These are phyloP conservation scores for Lonchura striata DNA, from an alignment of 2,113 vertebrate species.

Conservation along the genomic window DNA sequence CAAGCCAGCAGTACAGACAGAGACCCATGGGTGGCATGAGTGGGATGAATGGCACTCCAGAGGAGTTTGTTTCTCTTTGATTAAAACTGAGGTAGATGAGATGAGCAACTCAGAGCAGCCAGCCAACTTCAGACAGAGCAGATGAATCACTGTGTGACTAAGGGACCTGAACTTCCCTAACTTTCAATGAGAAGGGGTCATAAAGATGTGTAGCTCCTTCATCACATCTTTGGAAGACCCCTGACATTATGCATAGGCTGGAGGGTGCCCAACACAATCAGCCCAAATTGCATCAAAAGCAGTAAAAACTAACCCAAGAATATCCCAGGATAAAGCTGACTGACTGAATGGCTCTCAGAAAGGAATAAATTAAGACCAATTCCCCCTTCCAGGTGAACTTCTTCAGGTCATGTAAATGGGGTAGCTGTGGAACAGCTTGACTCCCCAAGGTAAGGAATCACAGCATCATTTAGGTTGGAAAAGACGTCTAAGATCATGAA, in stretches of 20 bases:
- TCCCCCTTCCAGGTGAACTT: not conserved
- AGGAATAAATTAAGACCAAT: not conserved
- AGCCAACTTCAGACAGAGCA: not conserved
- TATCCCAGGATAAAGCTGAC: not conserved
- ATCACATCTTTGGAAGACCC: not conserved
- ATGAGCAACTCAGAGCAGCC: not conserved
- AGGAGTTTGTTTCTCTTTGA: constrained; percentile 34
- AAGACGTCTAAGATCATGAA: not conserved
- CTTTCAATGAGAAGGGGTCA: not conserved
- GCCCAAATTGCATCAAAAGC: not conserved
- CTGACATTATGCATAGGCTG: not conserved
- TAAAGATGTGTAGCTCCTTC: not conserved
- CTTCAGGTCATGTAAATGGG: not conserved
- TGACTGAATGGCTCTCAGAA: not conserved
- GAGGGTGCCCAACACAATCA: not conserved
- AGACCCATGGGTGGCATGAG: not conserved
- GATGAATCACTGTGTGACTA: constrained; percentile 52
- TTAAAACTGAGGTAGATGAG: constrained; percentile 13
- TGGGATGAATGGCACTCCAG: not conserved
- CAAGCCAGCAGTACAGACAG: constrained; percentile 1
- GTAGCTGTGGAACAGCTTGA: not conserved
- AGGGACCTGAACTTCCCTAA: not conserved
- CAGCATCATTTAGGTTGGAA: not conserved
- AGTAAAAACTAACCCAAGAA: not conserved
- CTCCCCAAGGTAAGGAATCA: not conserved